Evolutionary conservation across 2,797 vertebrate species (phyloP), one percentile per base, ranked within the genome.

Genomic region (Malurus splendens): DNA sequence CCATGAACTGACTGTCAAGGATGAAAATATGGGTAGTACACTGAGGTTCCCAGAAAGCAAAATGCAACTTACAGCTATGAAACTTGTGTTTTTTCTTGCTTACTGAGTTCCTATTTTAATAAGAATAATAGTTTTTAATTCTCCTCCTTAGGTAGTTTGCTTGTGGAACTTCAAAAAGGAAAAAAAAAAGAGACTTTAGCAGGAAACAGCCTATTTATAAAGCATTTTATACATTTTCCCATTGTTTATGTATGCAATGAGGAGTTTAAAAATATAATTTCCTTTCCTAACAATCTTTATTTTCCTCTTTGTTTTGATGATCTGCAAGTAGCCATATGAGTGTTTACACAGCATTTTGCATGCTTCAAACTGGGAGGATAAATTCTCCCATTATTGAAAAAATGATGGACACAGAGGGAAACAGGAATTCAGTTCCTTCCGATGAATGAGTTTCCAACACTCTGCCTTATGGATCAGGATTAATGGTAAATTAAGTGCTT

Each of bases 201-300:
- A 77, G 85, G 59, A 91, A 95, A 62, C 16, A 62, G 30, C 64
- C 62, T 91, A 82, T 86, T 91, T 91, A 86, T 77, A 84, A 82
- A 54, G 64, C 51, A 82, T 87, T 92, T 87, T 73, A 74, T 76
- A 62, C 15, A 65, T 83, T 90, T 88, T 71, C 24, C 59, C 77
- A 76, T 66, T 90, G 84, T 87, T 93, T 85, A 75, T 85, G 74
- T 86, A 62, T 87, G 36, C 47, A 74, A 44, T 30, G 67, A 77
- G 50, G 55, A 62, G 77, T 92, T 94, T 82, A 84, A 96, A 96
- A 95, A 92, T 89, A 94, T 77, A 2, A 87, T 85, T 96, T 96
- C 95, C 90, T 95, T 93, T 88, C 86, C 91, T 74, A 73, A 72
- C 55, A 83, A 75, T 82, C 72, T 59, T 83, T 60, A 78, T 89